These are phyloP conservation scores for Conus ventricosus DNA, from an alignment of 1,140 invertebrate species.

Conservation along the genomic window DNA sequence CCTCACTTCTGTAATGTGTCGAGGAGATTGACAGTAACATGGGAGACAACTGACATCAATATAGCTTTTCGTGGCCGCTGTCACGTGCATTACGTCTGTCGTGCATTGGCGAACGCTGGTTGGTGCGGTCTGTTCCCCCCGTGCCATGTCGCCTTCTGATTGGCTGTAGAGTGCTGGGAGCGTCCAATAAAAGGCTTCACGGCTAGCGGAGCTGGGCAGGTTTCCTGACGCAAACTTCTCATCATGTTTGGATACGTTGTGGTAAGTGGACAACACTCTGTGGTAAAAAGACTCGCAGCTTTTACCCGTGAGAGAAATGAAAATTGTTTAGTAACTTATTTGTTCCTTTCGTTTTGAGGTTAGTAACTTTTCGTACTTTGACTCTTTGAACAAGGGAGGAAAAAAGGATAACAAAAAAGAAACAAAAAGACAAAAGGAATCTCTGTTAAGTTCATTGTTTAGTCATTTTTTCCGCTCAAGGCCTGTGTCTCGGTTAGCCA, in stretches of 20 bases:
- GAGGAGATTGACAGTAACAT: background rate
- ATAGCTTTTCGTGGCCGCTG: background rate
- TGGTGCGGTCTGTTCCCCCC: background rate
- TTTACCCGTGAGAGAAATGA: background rate
- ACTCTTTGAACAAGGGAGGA: background rate
- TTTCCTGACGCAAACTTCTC: background rate
- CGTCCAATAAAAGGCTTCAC: background rate
- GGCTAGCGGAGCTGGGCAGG: background rate
- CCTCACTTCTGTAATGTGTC: background rate
- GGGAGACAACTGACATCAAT: background rate
- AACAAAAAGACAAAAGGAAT: background rate
- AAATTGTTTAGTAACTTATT: too few relatives aligned
- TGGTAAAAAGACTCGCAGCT: background rate
- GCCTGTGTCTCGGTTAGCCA: too few relatives aligned
- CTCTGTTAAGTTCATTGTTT: too few relatives aligned
- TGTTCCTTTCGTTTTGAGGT: too few relatives aligned
- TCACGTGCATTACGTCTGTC: background rate
- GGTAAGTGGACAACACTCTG: background rate
- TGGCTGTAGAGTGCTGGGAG: background rate
- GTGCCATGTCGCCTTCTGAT: background rate
- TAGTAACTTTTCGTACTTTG: too few relatives aligned
- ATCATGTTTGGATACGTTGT: slow-evolving; percentile 2
- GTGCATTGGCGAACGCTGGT: background rate
- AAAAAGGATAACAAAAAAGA: background rate
- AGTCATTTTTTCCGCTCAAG: too few relatives aligned